A percentile compares a stretch with the other conserved stretches of the same genome.
Evolutionary conservation across 2,888 invertebrate species (phyloP).

Genomic region (Eledone cirrhosa): DNA sequence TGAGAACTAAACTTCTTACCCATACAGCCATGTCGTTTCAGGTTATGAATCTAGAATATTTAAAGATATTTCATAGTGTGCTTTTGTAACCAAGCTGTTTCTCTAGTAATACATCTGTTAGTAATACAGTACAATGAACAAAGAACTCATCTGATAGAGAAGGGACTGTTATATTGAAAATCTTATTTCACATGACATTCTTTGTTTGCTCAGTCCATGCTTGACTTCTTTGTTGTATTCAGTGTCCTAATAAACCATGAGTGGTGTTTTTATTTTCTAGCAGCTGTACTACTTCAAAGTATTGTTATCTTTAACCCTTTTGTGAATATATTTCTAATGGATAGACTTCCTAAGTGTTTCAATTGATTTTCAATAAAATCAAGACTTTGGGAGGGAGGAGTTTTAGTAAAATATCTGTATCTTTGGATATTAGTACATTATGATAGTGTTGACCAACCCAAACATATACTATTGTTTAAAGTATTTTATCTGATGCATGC

Average conservation of each 20-base stretch:
- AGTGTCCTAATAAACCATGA: background rate
- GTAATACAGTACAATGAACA: background rate
- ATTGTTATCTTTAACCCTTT: no score
- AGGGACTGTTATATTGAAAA: background rate
- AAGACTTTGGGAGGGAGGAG: no score
- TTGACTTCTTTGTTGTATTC: conserved; percentile 19
- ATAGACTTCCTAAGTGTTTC: no score
- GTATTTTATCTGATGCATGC: no score
- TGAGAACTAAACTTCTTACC: no score
- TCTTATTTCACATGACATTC: background rate
- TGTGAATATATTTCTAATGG: no score
- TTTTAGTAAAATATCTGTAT: no score
- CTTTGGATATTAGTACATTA: background rate
- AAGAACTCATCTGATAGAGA: conserved; percentile 2
- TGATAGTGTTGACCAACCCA: background rate
- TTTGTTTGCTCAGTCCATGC: background rate
- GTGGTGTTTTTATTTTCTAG: background rate
- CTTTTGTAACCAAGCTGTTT: no score
- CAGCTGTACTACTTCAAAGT: conserved; percentile 1
- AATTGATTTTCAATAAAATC: background rate
- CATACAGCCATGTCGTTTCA: no score
- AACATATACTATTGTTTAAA: no score
- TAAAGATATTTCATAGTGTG: background rate
- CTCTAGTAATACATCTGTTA: background rate
- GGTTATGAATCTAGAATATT: no score